Base-by-base conservation (phyloP, 2,113 vertebrate species). In the Nothocercus julius region DNA sequence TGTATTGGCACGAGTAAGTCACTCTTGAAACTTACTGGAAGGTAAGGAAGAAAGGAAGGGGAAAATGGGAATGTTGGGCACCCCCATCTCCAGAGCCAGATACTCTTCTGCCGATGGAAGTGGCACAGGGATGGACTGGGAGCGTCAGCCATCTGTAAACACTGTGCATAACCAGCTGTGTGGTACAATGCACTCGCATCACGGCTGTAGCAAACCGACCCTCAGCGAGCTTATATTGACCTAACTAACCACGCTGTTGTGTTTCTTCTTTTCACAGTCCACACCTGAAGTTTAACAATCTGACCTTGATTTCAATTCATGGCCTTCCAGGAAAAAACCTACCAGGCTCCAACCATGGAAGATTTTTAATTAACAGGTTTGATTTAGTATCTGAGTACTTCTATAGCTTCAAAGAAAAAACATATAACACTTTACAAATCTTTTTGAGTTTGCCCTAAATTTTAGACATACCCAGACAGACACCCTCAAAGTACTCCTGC, bases 361-460 rank as follows among this genome's bases (percentile, higher is more conserved):
- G 95, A 21, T 99, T 99, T 96, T 97, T 99, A 97, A 97, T 98
- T 94, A 98, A 97, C 84, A 99, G 99, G 99, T 99, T 97, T 97
- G 97, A 51, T 84, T 92, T 84, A 80, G 66, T 70, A 85, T 82
- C 64, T 80, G 28, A 95, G 66, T 28, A 6, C 80, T 93, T 97
- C 34, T 2, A 2, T 72, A 85, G 44, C 80, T 87, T 80, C 53
- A 58, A 63, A 58, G 14, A 64, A 69, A 70, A 73, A 70, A 85
- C 42, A n/a, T 32, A 11, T 28, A 59, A 77, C 66, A 58, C 38
- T 86, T 82, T 4, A 13, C 68, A 79, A 74, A 80, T 84, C 49
- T 77, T 82, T 77, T 69, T 73, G 62, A 94, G n/a, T 21, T 58
- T 69, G 69, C 49, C 67, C 54, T 90, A 34, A n/a, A 42, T 89